Evolutionary conservation across 2,888 invertebrate genomes (phyloP).

Genomic region (Pharmacophagus antenor): DNA sequence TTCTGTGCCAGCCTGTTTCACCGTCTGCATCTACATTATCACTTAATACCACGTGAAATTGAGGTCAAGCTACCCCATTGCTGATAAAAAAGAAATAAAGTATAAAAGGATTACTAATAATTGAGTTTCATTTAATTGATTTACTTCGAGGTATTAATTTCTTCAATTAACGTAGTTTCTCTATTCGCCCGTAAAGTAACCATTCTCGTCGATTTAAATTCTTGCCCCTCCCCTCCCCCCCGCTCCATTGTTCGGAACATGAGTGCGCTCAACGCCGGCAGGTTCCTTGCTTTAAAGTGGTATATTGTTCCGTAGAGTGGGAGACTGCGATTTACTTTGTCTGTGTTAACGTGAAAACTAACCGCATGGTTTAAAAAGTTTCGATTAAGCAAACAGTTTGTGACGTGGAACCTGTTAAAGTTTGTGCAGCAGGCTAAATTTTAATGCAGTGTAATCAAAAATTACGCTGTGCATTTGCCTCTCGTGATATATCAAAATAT

Average conservation of each 20-base stretch:
- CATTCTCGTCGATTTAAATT: not conserved
- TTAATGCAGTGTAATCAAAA: not conserved
- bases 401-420: not conserved
- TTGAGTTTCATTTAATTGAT: not conserved
- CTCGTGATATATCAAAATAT: too few relatives aligned
- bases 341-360: constrained; percentile 13
- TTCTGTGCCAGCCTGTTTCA: too few relatives aligned
- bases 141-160: not conserved
- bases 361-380: constrained; percentile 1
- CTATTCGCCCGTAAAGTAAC: not conserved
- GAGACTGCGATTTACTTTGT: constrained; percentile 20
- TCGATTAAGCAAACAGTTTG: constrained; percentile 1
- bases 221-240: not conserved
- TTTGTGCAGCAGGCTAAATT: not conserved
- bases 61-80: too few relatives aligned
- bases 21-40: too few relatives aligned
- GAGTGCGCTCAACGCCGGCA: not conserved
- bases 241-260: not conserved
- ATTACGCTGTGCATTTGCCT: too few relatives aligned
- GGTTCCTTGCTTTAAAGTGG: not conserved
- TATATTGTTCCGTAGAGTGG: not conserved
- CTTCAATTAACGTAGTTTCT: not conserved
- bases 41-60: too few relatives aligned
- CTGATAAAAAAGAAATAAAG: too few relatives aligned
- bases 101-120: too few relatives aligned